These are phyloP conservation scores for Euplexia lucipara DNA, from an alignment of 2,888 invertebrate species.

Conservation along the genomic window DNA sequence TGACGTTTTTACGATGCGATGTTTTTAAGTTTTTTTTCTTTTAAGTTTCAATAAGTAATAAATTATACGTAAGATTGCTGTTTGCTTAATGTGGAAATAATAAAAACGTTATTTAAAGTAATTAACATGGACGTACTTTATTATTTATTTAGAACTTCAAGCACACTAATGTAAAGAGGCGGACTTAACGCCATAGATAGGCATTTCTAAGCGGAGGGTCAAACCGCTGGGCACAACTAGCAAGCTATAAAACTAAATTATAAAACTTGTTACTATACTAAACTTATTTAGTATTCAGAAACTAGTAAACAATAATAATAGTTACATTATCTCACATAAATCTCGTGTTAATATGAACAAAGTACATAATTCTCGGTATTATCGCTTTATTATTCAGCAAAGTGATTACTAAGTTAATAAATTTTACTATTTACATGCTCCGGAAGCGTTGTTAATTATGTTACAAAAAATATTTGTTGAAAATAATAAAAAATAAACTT, in stretches of 20 bases:
- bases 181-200: too few species aligned
- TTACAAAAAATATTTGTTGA: constrained; percentile 4
- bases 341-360: constrained; percentile 30
- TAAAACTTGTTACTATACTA: not conserved
- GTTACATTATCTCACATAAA: constrained; percentile 34
- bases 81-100: not conserved
- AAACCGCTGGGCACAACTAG: not conserved
- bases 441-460: constrained; percentile 31
- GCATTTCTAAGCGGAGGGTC: too few species aligned
- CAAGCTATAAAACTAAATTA: not conserved
- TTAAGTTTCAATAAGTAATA: not conserved
- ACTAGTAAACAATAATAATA: constrained; percentile 20
- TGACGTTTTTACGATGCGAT: constrained; percentile 21
- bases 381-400: constrained; percentile 49
- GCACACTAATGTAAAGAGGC: too few species aligned
- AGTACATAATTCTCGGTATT: constrained; percentile 42
- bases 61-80: constrained; percentile 1
- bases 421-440: constrained; percentile 36
- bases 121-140: not conserved
- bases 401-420: constrained; percentile 52
- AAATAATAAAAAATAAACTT: constrained; percentile 21
- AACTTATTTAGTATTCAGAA: not conserved
- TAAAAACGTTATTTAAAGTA: too few species aligned
- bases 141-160: constrained; percentile 2
- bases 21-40: constrained; percentile 19